A percentile compares a stretch with the other conserved stretches of the same genome.
Evolutionary conservation across 1,140 invertebrate genomes (phyloP).

Genomic region (Aphis gossypii): DNA sequence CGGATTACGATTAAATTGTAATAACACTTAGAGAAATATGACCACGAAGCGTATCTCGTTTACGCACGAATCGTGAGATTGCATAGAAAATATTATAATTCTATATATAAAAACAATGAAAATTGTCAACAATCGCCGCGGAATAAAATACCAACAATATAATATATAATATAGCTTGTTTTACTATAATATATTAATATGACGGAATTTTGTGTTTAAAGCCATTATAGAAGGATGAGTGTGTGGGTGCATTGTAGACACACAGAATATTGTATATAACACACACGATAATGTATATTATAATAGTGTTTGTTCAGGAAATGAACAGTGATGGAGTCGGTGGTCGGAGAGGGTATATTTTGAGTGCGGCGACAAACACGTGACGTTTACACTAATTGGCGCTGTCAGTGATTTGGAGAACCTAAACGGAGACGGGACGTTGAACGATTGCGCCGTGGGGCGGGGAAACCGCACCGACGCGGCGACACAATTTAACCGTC

Average conservation of each 20-base stretch:
- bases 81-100: no score
- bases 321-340: not conserved
- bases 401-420: constrained; percentile 57
- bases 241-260: not conserved
- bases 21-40: no score
- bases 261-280: not conserved
- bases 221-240: not conserved
- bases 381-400: constrained; percentile 57
- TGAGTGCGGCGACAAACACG: not conserved
- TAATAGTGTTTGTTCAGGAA: constrained; percentile 46
- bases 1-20: no score
- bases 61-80: no score
- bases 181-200: not conserved
- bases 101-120: not conserved
- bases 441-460: not conserved
- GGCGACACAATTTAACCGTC: not conserved
- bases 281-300: not conserved
- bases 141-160: not conserved
- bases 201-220: not conserved
- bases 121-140: no score
- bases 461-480: not conserved
- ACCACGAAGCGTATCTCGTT: no score
- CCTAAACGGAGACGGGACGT: constrained; percentile 27
- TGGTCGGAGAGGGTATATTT: not conserved
- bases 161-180: no score